These are phyloP conservation scores for Salmo trutta DNA, from an alignment of 2,797 vertebrate genomes.

Conservation along the genomic window DNA sequence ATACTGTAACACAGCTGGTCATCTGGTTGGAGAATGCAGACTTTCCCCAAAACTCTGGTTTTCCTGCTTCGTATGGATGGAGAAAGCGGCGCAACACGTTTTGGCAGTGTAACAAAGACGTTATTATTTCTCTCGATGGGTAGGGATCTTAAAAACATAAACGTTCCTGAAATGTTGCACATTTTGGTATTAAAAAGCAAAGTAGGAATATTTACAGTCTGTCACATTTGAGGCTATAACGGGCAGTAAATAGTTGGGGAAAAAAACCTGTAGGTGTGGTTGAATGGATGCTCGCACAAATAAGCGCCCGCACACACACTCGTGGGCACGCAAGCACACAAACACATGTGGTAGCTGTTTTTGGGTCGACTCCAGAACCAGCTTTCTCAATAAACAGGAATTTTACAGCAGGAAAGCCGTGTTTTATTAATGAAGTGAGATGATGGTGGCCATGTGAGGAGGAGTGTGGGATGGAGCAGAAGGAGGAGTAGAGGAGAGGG, in stretches of 20 bases:
- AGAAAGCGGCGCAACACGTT: conserved; percentile 20
- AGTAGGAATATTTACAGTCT: conserved; percentile 46
- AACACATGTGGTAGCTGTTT: background rate
- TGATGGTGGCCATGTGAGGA: background rate
- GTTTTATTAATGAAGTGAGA: conserved; percentile 16
- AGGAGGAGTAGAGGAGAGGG: conserved; percentile 18
- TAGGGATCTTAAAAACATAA: conserved; percentile 25
- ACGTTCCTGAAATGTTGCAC: conserved; percentile 26
- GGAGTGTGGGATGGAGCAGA: background rate
- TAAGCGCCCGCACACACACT: background rate
- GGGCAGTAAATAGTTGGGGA: conserved; percentile 19
- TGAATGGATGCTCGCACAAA: background rate
- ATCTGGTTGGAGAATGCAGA: conserved; percentile 14
- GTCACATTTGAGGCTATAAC: conserved; percentile 27
- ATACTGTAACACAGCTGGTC: background rate
- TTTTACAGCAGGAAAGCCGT: conserved; percentile 15
- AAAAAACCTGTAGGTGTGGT: background rate
- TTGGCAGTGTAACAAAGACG: conserved; percentile 36
- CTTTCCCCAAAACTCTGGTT: conserved; percentile 3
- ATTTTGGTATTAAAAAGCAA: conserved; percentile 38
- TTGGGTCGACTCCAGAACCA: background rate
- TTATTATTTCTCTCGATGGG: conserved; percentile 29
- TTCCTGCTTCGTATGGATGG: background rate
- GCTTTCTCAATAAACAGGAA: conserved; percentile 1
- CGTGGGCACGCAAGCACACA: background rate